These are phyloP conservation scores for Drosophila burlai DNA, from an alignment of 1,140 invertebrate genomes.

Conservation along the genomic window DNA sequence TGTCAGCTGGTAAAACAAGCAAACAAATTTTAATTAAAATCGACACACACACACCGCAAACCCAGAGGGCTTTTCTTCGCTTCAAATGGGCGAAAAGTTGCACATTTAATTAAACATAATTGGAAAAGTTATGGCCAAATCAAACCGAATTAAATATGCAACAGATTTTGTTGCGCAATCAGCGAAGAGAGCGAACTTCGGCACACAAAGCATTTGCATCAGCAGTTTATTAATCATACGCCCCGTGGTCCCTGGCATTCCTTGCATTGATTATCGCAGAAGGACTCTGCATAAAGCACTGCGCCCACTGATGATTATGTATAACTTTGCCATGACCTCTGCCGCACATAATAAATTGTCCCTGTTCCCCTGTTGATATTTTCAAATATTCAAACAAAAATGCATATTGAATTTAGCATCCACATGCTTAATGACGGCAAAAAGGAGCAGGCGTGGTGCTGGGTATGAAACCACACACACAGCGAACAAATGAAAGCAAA, in stretches of 20 bases:
- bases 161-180: conserved; percentile 69
- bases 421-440: conserved; percentile 59
- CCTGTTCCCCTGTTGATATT: conserved; percentile 41
- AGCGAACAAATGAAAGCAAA: conserved; percentile 76
- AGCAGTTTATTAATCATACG: conserved; percentile 71
- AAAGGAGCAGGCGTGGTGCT: background rate
- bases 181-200: conserved; percentile 41
- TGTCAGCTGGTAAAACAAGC: conserved; percentile 47
- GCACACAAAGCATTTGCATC: conserved; percentile 32
- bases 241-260: conserved; percentile 27
- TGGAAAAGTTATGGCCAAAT: conserved; percentile 78
- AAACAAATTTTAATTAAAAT: conserved; percentile 66
- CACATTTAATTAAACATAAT: conserved; percentile 80
- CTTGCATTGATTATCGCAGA: conserved; percentile 43
- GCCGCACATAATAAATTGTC: conserved; percentile 67
- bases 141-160: conserved; percentile 80
- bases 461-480: conserved; percentile 56
- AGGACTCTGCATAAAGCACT: conserved; percentile 20
- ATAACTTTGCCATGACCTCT: conserved; percentile 73
- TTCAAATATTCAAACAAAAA: conserved; percentile 67
- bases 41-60: conserved; percentile 27
- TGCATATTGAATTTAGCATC: conserved; percentile 66
- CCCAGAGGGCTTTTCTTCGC: conserved; percentile 18
- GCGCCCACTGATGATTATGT: conserved; percentile 42
- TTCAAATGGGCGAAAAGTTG: conserved; percentile 41